A percentile compares a stretch with the other conserved stretches of the same genome.
phyloP scores from a whole-genome alignment of 2,113 vertebrate species.

The Notothenia rossii region DNA sequence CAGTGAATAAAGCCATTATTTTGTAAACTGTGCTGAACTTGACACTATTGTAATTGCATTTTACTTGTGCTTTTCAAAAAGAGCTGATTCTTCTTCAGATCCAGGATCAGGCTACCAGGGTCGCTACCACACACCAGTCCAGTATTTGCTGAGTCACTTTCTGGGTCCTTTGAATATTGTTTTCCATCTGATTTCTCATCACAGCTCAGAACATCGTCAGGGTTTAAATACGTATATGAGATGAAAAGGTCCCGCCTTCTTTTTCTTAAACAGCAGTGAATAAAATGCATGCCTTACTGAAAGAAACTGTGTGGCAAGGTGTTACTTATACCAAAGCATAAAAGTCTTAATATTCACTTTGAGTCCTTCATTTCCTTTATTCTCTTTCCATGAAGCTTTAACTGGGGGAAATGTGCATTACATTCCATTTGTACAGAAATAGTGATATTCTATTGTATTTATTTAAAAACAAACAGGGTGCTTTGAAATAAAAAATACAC shows the following conservation, averaged over 20 bases:
- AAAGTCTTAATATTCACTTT: conserved; percentile 41
- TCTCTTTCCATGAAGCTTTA: conserved; percentile 67
- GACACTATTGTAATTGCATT: conserved; percentile 62
- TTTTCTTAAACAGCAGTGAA: conserved; percentile 54
- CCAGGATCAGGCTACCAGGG: conserved; percentile 32
- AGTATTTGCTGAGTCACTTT: conserved; percentile 57
- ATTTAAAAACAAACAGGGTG: conserved; percentile 86
- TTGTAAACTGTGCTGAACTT: conserved; percentile 66
- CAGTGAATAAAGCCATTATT: conserved; percentile 71
- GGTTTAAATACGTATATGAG: conserved; percentile 56
- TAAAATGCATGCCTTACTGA: conserved; percentile 66
- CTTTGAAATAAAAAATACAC: conserved; percentile 73
- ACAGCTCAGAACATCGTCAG: conserved; percentile 45
- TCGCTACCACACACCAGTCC: conserved; percentile 46
- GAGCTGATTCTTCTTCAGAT: conserved; percentile 26
- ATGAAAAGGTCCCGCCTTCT: conserved; percentile 46
- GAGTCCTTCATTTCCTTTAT: conserved; percentile 59
- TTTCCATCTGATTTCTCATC: conserved; percentile 37
- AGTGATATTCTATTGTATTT: conserved; percentile 88
- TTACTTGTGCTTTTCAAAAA: conserved; percentile 43
- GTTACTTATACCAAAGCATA: conserved; percentile 75
- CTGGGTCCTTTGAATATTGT: conserved; percentile 30
- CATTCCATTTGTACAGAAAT: conserved; percentile 86
- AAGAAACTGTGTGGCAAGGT: conserved; percentile 72
- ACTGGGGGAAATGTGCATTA: conserved; percentile 84